Conservation (phyloP, 2,113 vertebrate genomes). For the Chunga burmeisteri region DNA sequence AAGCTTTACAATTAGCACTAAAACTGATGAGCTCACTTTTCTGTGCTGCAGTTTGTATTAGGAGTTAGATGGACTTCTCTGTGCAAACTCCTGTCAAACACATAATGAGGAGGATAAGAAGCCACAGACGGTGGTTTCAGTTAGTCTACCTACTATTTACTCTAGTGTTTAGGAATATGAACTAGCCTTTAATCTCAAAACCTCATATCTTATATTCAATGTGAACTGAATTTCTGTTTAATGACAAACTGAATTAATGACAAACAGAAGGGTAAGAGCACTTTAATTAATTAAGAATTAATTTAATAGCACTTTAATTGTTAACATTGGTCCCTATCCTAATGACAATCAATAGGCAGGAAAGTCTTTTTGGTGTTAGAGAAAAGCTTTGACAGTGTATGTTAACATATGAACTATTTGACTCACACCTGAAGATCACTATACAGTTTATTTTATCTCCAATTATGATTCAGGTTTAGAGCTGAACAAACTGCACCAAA, state of each 20-base stretch:
- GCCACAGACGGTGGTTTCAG: not conserved
- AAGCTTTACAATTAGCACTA: constrained; percentile 8
- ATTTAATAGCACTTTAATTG: not conserved
- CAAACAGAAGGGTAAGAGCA: not conserved
- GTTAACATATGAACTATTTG: not conserved
- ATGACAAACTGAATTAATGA: not conserved
- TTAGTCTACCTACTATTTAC: not conserved
- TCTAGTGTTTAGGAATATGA: not conserved
- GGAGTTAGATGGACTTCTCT: not conserved
- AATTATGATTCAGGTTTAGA: not conserved
- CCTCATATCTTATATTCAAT: not conserved
- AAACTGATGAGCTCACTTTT: not conserved
- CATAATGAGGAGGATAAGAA: not conserved
- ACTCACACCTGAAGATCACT: not conserved
- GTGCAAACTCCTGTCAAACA: not conserved
- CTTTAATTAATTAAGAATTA: not conserved
- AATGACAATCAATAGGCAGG: not conserved
- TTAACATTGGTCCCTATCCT: not conserved
- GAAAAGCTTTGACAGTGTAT: not conserved
- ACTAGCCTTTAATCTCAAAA: not conserved
- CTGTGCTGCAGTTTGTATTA: not conserved
- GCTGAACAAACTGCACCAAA: not conserved
- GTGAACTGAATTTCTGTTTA: not conserved
- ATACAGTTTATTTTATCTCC: not conserved
- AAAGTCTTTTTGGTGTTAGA: not conserved